Base-by-base conservation (phyloP, 2,113 vertebrate species). In the Colinus virginianus region DNA sequence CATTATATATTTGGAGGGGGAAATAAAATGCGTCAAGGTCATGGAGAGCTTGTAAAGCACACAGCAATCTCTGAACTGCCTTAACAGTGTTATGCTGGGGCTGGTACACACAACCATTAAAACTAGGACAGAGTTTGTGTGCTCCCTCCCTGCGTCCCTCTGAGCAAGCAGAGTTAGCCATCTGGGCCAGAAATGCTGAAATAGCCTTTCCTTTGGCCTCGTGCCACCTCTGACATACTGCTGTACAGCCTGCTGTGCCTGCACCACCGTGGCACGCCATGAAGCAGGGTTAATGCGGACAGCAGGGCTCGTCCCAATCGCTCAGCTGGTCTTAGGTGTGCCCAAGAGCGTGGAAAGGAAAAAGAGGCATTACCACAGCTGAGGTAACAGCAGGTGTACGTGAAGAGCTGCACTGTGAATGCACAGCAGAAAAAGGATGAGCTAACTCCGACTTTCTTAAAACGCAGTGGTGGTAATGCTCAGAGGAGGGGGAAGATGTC, bases 91-190 rank as follows among this genome's bases (percentile, higher is more conserved):
- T 63, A 38, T 38, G 20, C n/a, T 38, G 42, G 30, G 19, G 42
- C 20, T 79, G 49, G 49, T 36, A 66, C 6, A 83, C 43, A 87
- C 76, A 76, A 63, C 17, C 62, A 84, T 8, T 51, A 72, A 82
- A 96, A 95, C 55, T 72, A 32, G 78, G 78, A 56, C 93, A 85
- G 83, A 90, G 82, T 32, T 53, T 74, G 21, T 58, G 30, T 13
- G n/a, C 30, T 64, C n/a, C 87, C 53, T 81, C 43, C 48, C 62
- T 43, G 32, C 53, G 26, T 28, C 8, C 0, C 19, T 70, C 66
- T 58, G 67, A 72, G 84, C n/a, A 62, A 13, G 6, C 32, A 51
- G 45, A 84, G 59, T 1, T 13, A 86, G 16, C 9, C 34, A 64
- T 40, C 25, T 87, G 76, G 56, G 84, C 46, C 75, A 92, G 75